phyloP scores from a whole-genome alignment of 2,797 vertebrate species.

The Percopsis omiscomaycus region DNA sequence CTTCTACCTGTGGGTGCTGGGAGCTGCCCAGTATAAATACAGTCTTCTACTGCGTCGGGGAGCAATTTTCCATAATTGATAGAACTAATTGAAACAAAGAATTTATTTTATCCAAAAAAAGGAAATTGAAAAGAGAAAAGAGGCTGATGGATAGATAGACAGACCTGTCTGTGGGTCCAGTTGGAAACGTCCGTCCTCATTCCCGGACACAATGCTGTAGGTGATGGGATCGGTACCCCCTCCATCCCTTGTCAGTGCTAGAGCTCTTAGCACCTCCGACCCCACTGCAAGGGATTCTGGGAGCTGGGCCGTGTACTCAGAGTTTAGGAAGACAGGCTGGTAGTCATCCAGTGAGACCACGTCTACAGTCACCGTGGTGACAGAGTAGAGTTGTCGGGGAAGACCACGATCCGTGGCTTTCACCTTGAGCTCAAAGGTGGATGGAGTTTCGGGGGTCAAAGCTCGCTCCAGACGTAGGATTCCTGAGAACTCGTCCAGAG shows the following conservation, averaged over 20 bases:
- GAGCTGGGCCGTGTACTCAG: slow-evolving; percentile 82
- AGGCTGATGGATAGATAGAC: not conserved
- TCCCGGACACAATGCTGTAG: slow-evolving; percentile 87
- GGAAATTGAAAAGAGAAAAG: not conserved
- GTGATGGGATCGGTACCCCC: slow-evolving; percentile 73
- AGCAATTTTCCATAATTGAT: too few relatives aligned
- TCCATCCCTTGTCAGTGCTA: slow-evolving; percentile 76
- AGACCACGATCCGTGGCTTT: slow-evolving; percentile 89
- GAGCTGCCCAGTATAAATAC: too few relatives aligned
- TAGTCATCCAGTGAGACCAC: slow-evolving; percentile 91
- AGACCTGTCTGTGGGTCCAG: slow-evolving; percentile 85
- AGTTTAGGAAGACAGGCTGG: slow-evolving; percentile 86
- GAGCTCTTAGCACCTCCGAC: slow-evolving; percentile 83
- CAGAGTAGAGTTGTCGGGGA: slow-evolving; percentile 82
- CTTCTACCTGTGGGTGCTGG: too few relatives aligned
- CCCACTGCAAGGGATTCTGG: slow-evolving; percentile 83
- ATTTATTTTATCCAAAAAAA: not conserved
- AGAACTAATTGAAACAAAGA: too few relatives aligned
- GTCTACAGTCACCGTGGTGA: slow-evolving; percentile 84
- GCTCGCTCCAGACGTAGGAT: slow-evolving; percentile 89
- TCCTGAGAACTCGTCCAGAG: slow-evolving; percentile 90
- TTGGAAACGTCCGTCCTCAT: slow-evolving; percentile 83
- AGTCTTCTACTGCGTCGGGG: too few relatives aligned
- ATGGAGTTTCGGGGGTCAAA: slow-evolving; percentile 76
- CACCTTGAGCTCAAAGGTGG: slow-evolving; percentile 84